phyloP scores from a whole-genome alignment of 2,113 vertebrate genomes.

The Penelope pileata region DNA sequence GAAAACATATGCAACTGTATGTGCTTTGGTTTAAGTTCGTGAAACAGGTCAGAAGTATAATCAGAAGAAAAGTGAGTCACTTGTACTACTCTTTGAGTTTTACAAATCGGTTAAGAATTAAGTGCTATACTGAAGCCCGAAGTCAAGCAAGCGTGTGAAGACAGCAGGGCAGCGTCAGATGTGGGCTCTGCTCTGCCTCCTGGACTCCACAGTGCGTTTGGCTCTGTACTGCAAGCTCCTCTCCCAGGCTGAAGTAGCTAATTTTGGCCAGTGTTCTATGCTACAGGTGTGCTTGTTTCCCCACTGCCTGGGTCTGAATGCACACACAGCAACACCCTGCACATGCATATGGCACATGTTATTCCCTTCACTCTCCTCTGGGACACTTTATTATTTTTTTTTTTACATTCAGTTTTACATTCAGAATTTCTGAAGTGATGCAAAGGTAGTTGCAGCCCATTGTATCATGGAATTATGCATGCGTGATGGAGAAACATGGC shows the following conservation, averaged over 20 bases:
- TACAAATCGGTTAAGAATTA: not conserved
- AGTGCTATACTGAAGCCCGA: not conserved
- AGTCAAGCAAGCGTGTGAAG: not conserved
- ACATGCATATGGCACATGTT: accelerated
- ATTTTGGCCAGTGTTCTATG: not conserved
- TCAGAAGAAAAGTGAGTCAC: not conserved
- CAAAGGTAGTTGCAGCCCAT: not conserved
- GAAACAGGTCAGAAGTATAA: slow-evolving; percentile 18
- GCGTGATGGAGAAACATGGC: not conserved
- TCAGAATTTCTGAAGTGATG: not conserved
- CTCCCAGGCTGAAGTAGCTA: accelerated
- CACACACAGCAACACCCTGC: not conserved
- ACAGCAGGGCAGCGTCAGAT: accelerated
- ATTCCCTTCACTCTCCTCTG: not conserved
- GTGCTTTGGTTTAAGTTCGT: not conserved
- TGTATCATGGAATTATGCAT: not conserved
- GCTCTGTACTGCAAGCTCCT: not conserved
- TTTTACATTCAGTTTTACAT: not conserved
- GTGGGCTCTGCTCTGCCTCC: not conserved
- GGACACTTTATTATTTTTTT: not conserved
- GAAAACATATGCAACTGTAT: slow-evolving; percentile 25
- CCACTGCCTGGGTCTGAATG: not conserved
- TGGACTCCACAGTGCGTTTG: not conserved
- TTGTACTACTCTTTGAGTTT: not conserved
- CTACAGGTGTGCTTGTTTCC: not conserved